Conservation (phyloP, 2,888 invertebrate genomes). For the Perizoma affinitatum region DNA sequence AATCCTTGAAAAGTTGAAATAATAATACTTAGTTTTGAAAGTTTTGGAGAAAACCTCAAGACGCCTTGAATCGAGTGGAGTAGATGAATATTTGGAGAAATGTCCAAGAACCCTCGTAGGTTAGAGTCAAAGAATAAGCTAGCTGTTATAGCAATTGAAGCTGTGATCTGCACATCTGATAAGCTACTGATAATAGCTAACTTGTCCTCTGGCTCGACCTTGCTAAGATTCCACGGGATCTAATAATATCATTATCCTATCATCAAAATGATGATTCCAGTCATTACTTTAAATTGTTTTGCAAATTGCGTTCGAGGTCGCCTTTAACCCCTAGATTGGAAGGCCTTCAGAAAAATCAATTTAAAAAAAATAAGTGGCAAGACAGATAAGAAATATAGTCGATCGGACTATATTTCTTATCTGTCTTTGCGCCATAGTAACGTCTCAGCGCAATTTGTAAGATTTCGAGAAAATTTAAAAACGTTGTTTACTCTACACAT, state of each 20-base stretch:
- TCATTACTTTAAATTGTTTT: slow-evolving; percentile 11
- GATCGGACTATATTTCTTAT: no score
- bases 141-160: not conserved
- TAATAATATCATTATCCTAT: slow-evolving; percentile 9
- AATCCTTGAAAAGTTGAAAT: no score
- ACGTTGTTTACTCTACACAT: no score
- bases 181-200: slow-evolving; percentile 3
- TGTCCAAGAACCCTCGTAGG: no score
- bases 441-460: no score
- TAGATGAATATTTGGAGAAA: no score
- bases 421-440: no score
- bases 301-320: not conserved
- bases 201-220: slow-evolving; percentile 5
- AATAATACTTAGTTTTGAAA: no score
- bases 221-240: slow-evolving; percentile 9
- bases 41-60: not conserved
- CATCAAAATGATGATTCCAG: not conserved
- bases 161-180: slow-evolving; percentile 3
- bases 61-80: not conserved
- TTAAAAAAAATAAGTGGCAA: no score
- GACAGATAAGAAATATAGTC: no score
- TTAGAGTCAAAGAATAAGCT: not conserved
- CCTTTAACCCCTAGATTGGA: not conserved
- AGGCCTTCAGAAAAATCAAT: not conserved
- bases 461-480: no score